Percentiles rank a stretch among this genome's conserved stretches.
Evolutionary conservation across 2,888 invertebrate genomes (phyloP).

Genomic region (Melolontha melolontha): DNA sequence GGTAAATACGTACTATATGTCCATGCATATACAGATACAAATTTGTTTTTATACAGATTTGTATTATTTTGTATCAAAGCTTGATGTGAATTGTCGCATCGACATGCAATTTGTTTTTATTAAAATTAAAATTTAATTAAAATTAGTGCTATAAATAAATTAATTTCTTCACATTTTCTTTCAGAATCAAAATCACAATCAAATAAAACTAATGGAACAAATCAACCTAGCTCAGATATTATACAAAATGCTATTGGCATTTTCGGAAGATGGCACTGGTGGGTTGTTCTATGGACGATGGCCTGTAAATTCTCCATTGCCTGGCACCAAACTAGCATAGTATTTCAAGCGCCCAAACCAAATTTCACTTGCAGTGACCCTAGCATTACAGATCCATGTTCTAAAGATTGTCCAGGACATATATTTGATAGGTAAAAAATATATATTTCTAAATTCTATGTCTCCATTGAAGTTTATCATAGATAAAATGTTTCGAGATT

Average conservation of each 20-base stretch:
- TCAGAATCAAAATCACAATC: too few species aligned
- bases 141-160: too few species aligned
- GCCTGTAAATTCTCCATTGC: constrained; percentile 83
- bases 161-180: too few species aligned
- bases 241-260: constrained; percentile 78
- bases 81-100: too few species aligned
- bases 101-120: too few species aligned
- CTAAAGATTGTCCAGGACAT: constrained; percentile 69
- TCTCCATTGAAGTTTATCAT: too few species aligned
- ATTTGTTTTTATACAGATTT: too few species aligned
- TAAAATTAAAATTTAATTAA: too few species aligned
- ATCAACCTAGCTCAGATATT: constrained; percentile 67
- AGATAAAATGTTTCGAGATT: too few species aligned
- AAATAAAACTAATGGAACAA: neutral
- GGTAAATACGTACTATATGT: too few species aligned
- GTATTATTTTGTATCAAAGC: too few species aligned
- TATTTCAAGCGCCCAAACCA: constrained; percentile 80
- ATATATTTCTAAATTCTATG: neutral
- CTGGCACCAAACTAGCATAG: constrained; percentile 84
- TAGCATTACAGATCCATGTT: constrained; percentile 68
- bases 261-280: constrained; percentile 81
- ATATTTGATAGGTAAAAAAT: constrained; percentile 71
- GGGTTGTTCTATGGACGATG: constrained; percentile 76
- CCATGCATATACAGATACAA: too few species aligned
- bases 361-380: constrained; percentile 64